These are phyloP conservation scores for Scrobipalpa atriplicella DNA, from an alignment of 2,888 invertebrate genomes.

Conservation along the genomic window DNA sequence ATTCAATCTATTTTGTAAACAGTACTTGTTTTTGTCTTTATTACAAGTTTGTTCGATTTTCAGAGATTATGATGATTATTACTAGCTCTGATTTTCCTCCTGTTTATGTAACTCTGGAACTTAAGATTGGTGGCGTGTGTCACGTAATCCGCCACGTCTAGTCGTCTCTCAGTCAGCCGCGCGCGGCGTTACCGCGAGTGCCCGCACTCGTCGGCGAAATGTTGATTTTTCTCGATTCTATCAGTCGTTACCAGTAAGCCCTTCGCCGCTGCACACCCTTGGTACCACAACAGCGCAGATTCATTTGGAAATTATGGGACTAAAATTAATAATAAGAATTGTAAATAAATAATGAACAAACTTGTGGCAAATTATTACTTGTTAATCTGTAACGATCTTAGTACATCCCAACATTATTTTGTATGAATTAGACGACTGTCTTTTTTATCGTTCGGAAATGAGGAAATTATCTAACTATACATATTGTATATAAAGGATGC, in stretches of 20 bases:
- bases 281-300: slow-evolving; percentile 56
- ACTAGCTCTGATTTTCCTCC: not conserved
- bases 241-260: slow-evolving; percentile 51
- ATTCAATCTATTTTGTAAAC: not conserved
- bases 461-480: slow-evolving; percentile 67
- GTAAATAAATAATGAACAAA: slow-evolving; percentile 75
- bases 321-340: slow-evolving; percentile 77
- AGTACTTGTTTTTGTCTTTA: not conserved
- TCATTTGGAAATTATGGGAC: slow-evolving; percentile 79
- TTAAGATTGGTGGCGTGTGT: not conserved
- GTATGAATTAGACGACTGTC: slow-evolving; percentile 62
- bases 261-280: slow-evolving; percentile 19
- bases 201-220: not conserved
- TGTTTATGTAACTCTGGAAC: not conserved
- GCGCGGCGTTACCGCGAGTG: slow-evolving; percentile 37
- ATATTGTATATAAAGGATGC: slow-evolving; percentile 81
- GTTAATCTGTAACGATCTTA: slow-evolving; percentile 71
- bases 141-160: not conserved
- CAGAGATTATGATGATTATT: too few species aligned
- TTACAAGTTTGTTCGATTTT: not conserved
- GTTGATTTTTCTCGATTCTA: slow-evolving; percentile 74
- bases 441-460: slow-evolving; percentile 60
- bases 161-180: slow-evolving; percentile 35
- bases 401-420: slow-evolving; percentile 69
- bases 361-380: slow-evolving; percentile 81